Conservation (phyloP, 2,797 vertebrate genomes). For the Sebastes vulpes region DNA sequence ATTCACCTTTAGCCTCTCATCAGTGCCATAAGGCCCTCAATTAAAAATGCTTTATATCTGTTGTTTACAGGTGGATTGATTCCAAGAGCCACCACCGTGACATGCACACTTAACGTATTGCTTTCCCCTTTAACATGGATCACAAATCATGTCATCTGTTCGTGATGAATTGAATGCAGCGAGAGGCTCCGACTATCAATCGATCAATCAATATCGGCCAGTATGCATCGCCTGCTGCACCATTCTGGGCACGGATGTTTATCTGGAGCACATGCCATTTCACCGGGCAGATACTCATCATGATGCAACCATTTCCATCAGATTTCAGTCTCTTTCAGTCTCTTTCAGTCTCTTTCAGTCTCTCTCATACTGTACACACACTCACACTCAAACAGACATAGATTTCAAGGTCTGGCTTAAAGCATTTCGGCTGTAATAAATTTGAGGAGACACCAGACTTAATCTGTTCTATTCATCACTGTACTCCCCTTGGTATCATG, state of each 20-base stretch:
- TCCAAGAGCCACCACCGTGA: background rate
- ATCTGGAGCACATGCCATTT: background rate
- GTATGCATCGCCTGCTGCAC: background rate
- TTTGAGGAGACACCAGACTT: constrained; percentile 13
- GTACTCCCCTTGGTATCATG: background rate
- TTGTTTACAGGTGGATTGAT: background rate
- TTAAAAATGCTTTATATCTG: background rate
- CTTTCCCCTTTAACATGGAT: background rate
- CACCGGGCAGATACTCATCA: background rate
- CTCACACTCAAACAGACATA: background rate
- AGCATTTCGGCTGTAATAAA: constrained; percentile 16
- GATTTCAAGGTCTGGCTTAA: background rate
- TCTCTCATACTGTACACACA: background rate
- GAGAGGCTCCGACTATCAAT: background rate
- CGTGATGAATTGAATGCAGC: background rate
- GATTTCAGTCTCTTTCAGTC: background rate
- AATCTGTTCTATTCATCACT: constrained; percentile 27
- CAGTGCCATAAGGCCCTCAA: background rate
- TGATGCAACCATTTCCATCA: constrained; percentile 2
- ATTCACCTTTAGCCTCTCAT: background rate
- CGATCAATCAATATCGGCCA: constrained; percentile 27
- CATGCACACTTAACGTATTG: background rate
- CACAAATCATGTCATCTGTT: background rate
- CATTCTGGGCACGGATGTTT: background rate
- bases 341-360: background rate